Percentiles rank a stretch among this genome's conserved stretches.
These are phyloP conservation scores for Eremobia ochroleuca DNA, from an alignment of 2,888 invertebrate species.

Conservation along the genomic window DNA sequence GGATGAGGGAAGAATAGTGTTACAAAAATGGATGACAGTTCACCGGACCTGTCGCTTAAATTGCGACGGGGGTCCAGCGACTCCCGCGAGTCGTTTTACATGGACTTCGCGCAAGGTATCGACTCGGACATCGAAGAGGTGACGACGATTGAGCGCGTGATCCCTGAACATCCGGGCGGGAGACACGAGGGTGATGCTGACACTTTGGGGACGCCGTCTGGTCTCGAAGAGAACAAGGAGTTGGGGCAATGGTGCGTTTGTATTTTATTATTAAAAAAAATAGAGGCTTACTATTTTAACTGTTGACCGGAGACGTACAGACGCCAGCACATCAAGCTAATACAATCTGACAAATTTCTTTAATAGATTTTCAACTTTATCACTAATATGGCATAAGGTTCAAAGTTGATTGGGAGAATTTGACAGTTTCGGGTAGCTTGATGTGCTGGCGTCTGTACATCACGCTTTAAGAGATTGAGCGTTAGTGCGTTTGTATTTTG, in stretches of 20 bases:
- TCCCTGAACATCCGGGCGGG: constrained; percentile 88
- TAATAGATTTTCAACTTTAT: too few species aligned
- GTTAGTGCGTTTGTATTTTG: background rate
- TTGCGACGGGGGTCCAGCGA: constrained; percentile 96
- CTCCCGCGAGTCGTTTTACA: constrained; percentile 96
- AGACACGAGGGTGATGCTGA: constrained; percentile 87
- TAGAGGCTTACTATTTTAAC: background rate
- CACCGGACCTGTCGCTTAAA: constrained; percentile 96
- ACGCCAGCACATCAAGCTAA: too few species aligned
- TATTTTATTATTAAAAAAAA: constrained; percentile 19
- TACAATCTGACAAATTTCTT: too few species aligned
- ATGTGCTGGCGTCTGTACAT: too few species aligned
- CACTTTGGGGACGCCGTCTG: constrained; percentile 88
- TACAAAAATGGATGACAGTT: constrained; percentile 93
- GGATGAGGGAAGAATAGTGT: constrained; percentile 69
- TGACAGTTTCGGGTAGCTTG: too few species aligned
- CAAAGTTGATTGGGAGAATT: too few species aligned
- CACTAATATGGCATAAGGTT: too few species aligned
- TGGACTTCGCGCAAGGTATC: constrained; percentile 97
- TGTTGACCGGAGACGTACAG: background rate
- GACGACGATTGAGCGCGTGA: constrained; percentile 92
- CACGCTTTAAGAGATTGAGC: background rate
- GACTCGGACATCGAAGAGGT: constrained; percentile 97
- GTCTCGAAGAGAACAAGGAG: constrained; percentile 88
- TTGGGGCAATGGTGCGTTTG: constrained; percentile 86